phyloP scores from a whole-genome alignment of 2,888 invertebrate species.

The Cerastoderma edule region DNA sequence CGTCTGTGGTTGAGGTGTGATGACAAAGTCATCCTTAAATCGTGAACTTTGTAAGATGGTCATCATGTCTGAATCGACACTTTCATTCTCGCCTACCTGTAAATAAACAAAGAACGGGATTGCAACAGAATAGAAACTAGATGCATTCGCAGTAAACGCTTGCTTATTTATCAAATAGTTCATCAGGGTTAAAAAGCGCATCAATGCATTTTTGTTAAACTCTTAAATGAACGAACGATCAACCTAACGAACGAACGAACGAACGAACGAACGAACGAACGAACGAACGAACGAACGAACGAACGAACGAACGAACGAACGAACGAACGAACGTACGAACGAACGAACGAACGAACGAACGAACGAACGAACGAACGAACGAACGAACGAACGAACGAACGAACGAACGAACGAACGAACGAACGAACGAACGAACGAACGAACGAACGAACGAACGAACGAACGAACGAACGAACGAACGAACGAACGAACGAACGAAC shows the following conservation, averaged over 20 bases:
- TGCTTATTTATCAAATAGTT: neutral
- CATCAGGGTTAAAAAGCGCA: neutral
- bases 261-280: neutral
- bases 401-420: too few relatives aligned
- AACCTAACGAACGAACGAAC: neutral
- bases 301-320: too few relatives aligned
- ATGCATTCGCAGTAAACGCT: neutral
- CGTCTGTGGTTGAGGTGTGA: constrained; percentile 38
- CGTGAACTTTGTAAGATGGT: constrained; percentile 67
- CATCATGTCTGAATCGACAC: constrained; percentile 63
- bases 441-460: too few relatives aligned
- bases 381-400: too few relatives aligned
- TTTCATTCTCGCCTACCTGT: constrained; percentile 67
- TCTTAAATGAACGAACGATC: neutral
- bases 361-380: too few relatives aligned
- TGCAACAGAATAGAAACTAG: neutral
- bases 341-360: too few relatives aligned
- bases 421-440: too few relatives aligned
- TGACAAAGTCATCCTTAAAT: constrained; percentile 69
- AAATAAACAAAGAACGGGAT: constrained; percentile 18
- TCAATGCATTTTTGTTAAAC: neutral
- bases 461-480: too few relatives aligned
- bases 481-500: too few relatives aligned
- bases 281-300: too few relatives aligned
- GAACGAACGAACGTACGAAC: too few relatives aligned